Conservation (phyloP, 2,888 invertebrate genomes). For the Drosophila leonis region DNA sequence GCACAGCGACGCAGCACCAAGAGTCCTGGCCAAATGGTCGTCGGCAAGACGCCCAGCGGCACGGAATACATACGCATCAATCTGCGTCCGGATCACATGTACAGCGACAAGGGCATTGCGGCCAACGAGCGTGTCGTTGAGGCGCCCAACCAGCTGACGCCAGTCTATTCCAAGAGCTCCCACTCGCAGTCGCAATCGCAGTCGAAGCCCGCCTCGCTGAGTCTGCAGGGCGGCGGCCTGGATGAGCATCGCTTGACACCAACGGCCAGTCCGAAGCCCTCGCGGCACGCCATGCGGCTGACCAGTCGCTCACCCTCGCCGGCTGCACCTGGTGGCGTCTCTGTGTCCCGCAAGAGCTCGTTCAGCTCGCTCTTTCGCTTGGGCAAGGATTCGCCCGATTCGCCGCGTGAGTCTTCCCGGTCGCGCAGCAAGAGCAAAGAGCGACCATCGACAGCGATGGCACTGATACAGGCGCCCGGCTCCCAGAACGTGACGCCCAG, state of each 20-base stretch:
- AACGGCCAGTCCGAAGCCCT: slow-evolving; percentile 86
- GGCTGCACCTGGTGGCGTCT: slow-evolving; percentile 85
- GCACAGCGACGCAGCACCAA: slow-evolving; percentile 80
- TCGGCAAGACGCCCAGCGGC: slow-evolving; percentile 84
- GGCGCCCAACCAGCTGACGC: slow-evolving; percentile 71
- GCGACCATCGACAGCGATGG: slow-evolving; percentile 82
- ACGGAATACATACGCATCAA: slow-evolving; percentile 89
- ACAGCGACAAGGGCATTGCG: slow-evolving; percentile 87
- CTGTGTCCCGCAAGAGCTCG: slow-evolving; percentile 91
- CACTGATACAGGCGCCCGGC: slow-evolving; percentile 44
- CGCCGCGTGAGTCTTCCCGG: slow-evolving; percentile 85
- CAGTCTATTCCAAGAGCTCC: slow-evolving; percentile 69
- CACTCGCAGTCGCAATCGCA: slow-evolving; percentile 26
- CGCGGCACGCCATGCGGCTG: slow-evolving; percentile 75
- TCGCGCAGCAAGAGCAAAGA: slow-evolving; percentile 89
- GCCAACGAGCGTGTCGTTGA: slow-evolving; percentile 83
- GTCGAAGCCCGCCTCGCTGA: slow-evolving; percentile 88
- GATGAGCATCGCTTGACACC: slow-evolving; percentile 86
- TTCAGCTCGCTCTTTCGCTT: slow-evolving; percentile 90
- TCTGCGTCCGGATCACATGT: slow-evolving; percentile 91
- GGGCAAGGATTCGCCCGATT: slow-evolving; percentile 87
- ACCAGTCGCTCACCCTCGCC: slow-evolving; percentile 89
- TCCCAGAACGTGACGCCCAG: slow-evolving; percentile 87
- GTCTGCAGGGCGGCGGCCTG: slow-evolving; percentile 85
- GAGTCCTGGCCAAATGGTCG: slow-evolving; percentile 84